These are phyloP conservation scores for Ianthella basta DNA, from an alignment of 37 sponge, comb jelly and placozoan genomes.

Conservation along the genomic window DNA sequence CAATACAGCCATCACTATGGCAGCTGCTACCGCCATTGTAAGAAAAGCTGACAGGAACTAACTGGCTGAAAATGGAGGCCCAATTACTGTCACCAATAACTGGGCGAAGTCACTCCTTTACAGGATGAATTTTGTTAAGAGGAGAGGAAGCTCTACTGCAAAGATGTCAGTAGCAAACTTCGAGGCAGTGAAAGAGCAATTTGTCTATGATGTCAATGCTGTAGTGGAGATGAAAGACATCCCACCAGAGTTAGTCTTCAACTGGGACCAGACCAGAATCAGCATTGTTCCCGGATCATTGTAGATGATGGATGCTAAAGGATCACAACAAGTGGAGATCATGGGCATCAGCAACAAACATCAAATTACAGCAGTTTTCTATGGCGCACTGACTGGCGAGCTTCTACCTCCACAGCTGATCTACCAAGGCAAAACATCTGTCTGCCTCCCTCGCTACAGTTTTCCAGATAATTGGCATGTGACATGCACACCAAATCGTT, in stretches of 20 bases:
- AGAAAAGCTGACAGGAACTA: constrained; percentile 37
- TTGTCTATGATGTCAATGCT: constrained; percentile 34
- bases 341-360: constrained; percentile 36
- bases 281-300: constrained; percentile 48
- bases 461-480: constrained; percentile 48
- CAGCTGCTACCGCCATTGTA: constrained; percentile 48
- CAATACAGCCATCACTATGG: constrained; percentile 49
- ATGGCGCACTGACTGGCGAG: constrained; percentile 46
- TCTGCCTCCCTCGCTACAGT: constrained; percentile 25
- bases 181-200: constrained; percentile 44
- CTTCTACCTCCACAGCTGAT: constrained; percentile 47
- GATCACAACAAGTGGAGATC: constrained; percentile 49
- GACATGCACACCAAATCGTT: constrained; percentile 42
- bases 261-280: constrained; percentile 58
- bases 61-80: constrained; percentile 49
- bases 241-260: constrained; percentile 43
- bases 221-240: constrained; percentile 59
- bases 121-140: constrained; percentile 50
- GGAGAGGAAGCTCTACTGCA: constrained; percentile 49
- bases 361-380: constrained; percentile 46
- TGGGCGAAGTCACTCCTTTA: constrained; percentile 63
- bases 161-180: constrained; percentile 41
- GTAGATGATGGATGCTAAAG: constrained; percentile 48
- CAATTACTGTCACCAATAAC: constrained; percentile 28
- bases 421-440: constrained; percentile 47